A percentile compares a stretch with the other conserved stretches of the same genome.
These are phyloP conservation scores for Bombyx mori DNA, from an alignment of 1,140 invertebrate species.

Conservation along the genomic window ASM3026992v2 NC_085131.1:3719501-3720000, in stretches of 20 bases:
- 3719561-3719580: background rate
- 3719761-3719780: slow-evolving; percentile 37
- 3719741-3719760: slow-evolving; percentile 45
- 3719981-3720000: no score
- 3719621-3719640: slow-evolving; percentile 44
- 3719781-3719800: slow-evolving; percentile 59
- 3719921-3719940: slow-evolving; percentile 13
- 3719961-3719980: no score
- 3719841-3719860: slow-evolving; percentile 30
- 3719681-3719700: slow-evolving; percentile 23
- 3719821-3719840: slow-evolving; percentile 57
- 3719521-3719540: background rate
- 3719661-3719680: slow-evolving; percentile 17
- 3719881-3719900: slow-evolving; percentile 46
- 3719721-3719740: slow-evolving; percentile 52
- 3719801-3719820: slow-evolving; percentile 25
- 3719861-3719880: slow-evolving; percentile 63
- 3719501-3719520: no score
- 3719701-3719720: slow-evolving; percentile 44
- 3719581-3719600: slow-evolving; percentile 9
- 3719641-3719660: slow-evolving; percentile 22
- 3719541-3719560: slow-evolving; percentile 1
- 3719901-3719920: slow-evolving; percentile 16
- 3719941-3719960: no score
- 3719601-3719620: slow-evolving; percentile 49